phyloP scores from a whole-genome alignment of 2,113 vertebrate species.

The Tricholaema leucomelas region DNA sequence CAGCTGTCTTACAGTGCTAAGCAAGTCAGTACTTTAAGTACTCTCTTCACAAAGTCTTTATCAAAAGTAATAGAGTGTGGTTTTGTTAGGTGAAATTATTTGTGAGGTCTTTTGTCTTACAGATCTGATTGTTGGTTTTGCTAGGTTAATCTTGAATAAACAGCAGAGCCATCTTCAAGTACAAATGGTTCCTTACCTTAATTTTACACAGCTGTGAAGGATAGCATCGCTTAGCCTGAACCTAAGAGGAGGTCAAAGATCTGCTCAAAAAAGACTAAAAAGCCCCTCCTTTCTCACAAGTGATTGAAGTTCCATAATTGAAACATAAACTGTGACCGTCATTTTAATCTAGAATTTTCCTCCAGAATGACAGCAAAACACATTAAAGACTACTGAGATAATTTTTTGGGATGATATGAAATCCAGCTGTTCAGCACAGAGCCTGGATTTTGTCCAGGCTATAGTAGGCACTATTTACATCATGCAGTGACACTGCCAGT shows the following conservation, averaged over 20 bases:
- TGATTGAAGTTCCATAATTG: neutral
- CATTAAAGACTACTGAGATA: neutral
- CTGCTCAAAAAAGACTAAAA: neutral
- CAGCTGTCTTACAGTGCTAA: neutral
- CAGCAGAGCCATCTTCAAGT: neutral
- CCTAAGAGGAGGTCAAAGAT: neutral
- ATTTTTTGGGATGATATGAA: neutral
- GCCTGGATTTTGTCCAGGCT: neutral
- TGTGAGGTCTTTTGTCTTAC: neutral
- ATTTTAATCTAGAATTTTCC: slow-evolving; percentile 7
- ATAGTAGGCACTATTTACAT: neutral
- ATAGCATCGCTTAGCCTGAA: neutral
- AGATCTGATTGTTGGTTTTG: neutral
- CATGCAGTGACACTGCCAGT: neutral
- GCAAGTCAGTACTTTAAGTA: neutral
- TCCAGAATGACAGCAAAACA: neutral
- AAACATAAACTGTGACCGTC: neutral
- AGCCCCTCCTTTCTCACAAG: neutral
- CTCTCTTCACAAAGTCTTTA: neutral
- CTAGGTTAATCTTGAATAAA: neutral
- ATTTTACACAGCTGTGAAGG: neutral
- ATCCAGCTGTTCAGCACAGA: neutral
- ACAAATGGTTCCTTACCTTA: neutral
- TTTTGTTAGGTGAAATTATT: neutral
- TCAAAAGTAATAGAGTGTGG: neutral